These are phyloP conservation scores for Cebidichthys violaceus DNA, from an alignment of 2,113 vertebrate species.

Conservation along the genomic window DNA sequence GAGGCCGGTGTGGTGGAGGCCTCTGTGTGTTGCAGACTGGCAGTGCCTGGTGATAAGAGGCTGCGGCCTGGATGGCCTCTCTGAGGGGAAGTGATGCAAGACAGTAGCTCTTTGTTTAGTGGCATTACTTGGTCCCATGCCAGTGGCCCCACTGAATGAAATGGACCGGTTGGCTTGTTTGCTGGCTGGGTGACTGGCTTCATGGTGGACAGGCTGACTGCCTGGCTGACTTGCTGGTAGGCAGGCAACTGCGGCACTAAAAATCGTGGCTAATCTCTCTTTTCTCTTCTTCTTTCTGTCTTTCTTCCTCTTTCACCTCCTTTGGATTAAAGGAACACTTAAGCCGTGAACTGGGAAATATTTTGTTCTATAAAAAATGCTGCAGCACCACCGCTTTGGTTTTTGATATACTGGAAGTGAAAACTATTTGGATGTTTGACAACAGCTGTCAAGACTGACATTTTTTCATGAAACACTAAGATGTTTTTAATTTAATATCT, in stretches of 20 bases:
- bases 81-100: conserved; percentile 83
- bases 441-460: conserved; percentile 12
- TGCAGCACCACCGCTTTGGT: background rate
- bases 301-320: conserved; percentile 39
- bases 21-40: conserved; percentile 71
- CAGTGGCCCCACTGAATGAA: conserved; percentile 81
- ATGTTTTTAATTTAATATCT: conserved; percentile 32
- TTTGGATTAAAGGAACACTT: conserved; percentile 48
- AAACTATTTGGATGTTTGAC: conserved; percentile 33
- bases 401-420: conserved; percentile 35
- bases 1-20: conserved; percentile 58
- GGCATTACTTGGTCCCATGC: conserved; percentile 81
- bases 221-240: conserved; percentile 73
- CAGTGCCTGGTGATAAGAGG: conserved; percentile 83
- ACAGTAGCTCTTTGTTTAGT: conserved; percentile 87
- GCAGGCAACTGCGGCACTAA: conserved; percentile 61
- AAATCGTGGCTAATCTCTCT: conserved; percentile 74
- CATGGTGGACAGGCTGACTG: conserved; percentile 72
- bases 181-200: conserved; percentile 73
- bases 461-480: background rate
- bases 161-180: conserved; percentile 77
- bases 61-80: conserved; percentile 73
- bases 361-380: conserved; percentile 23
- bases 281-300: conserved; percentile 61
- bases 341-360: conserved; percentile 49